A percentile compares a stretch with the other conserved stretches of the same genome.
Evolutionary conservation across 2,797 vertebrate species (phyloP).

Genomic region (Cryptoblepharus egeriae): DNA sequence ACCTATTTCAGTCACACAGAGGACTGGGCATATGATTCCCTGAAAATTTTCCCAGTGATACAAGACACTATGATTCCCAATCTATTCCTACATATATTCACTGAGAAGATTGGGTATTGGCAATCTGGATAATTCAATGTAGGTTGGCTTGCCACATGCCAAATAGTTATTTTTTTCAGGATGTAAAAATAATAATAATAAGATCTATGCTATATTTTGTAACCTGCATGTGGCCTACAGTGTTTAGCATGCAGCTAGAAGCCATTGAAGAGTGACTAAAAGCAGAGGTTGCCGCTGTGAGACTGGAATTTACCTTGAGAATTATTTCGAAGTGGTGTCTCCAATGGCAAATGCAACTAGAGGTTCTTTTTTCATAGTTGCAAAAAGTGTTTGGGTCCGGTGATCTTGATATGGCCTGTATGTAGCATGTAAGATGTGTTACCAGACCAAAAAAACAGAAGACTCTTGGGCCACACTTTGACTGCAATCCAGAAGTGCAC

Average conservation of each 20-base stretch:
- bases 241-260: background rate
- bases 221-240: background rate
- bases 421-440: background rate
- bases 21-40: background rate
- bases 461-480: no score
- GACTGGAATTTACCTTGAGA: background rate
- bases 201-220: background rate
- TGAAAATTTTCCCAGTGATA: background rate
- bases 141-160: background rate
- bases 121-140: background rate
- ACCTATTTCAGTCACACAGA: no score
- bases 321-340: background rate
- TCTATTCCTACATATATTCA: background rate
- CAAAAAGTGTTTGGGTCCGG: background rate
- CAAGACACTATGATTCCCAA: background rate
- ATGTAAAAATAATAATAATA: background rate
- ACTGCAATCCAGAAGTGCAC: no score
- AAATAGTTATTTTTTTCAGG: background rate
- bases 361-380: background rate
- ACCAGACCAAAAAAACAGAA: background rate
- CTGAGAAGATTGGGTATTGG: background rate
- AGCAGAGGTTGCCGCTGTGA: background rate
- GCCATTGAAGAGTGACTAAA: background rate
- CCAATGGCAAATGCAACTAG: background rate
- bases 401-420: background rate